Evolutionary conservation across 2,113 vertebrate genomes (phyloP).

Genomic region (Dendrocopos noguchii): DNA sequence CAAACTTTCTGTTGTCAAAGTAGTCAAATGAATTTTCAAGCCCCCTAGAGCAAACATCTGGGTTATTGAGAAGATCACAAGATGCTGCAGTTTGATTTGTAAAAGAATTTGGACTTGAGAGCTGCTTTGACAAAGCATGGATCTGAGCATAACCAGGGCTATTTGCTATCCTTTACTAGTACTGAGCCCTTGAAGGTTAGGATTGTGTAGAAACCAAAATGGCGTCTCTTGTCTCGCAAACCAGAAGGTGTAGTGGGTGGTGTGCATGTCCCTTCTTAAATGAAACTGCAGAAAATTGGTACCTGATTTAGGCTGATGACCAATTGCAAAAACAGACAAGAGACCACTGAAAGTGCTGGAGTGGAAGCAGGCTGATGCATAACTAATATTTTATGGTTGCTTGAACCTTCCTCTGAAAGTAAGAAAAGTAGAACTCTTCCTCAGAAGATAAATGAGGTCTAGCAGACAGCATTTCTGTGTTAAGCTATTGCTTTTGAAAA

Average conservation of each 20-base stretch:
- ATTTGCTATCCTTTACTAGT: background rate
- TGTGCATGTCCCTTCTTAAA: background rate
- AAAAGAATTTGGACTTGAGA: background rate
- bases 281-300: background rate
- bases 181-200: background rate
- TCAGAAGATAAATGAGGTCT: no score
- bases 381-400: background rate
- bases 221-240: background rate
- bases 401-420: background rate
- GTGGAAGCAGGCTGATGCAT: background rate
- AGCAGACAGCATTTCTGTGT: no score
- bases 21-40: conserved; percentile 26
- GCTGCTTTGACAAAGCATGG: background rate
- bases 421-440: no score
- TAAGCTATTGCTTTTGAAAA: no score
- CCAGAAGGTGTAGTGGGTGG: rapidly evolving
- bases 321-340: background rate
- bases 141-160: background rate
- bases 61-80: conserved; percentile 27
- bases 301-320: background rate
- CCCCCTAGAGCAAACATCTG: background rate
- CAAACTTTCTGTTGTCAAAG: conserved; percentile 44
- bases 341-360: background rate
- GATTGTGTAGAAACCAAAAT: background rate
- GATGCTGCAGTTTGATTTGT: background rate